Evolutionary conservation across 2,888 invertebrate genomes (phyloP).

Genomic region (Metalampra italica): DNA sequence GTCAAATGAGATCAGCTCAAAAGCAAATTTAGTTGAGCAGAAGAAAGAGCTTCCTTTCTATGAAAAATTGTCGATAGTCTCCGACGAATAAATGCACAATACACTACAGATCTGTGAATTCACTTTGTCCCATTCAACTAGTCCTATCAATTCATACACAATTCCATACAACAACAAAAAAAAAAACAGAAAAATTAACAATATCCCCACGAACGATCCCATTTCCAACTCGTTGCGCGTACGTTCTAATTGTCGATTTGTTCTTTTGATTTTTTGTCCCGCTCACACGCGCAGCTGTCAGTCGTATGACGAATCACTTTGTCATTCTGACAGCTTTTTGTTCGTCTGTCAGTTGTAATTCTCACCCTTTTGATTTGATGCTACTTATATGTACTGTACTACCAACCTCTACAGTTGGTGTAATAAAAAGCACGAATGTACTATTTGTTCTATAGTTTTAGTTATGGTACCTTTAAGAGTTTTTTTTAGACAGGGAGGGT

Average conservation of each 20-base stretch:
- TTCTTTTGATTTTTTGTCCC: conserved; percentile 27
- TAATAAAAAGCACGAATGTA: conserved; percentile 4
- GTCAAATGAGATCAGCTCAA: too few relatives aligned
- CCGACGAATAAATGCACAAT: background rate
- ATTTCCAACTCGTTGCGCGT: conserved; percentile 6
- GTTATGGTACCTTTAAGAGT: background rate
- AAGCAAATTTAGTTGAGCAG: too few relatives aligned
- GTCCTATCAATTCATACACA: background rate
- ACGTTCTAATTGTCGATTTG: conserved; percentile 41
- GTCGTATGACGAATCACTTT: conserved; percentile 72
- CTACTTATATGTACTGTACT: too few relatives aligned
- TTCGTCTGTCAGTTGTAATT: conserved; percentile 51
- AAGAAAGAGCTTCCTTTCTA: too few relatives aligned
- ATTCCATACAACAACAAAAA: conserved; percentile 3
- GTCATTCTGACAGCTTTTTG: conserved; percentile 68
- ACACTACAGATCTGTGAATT: too few relatives aligned
- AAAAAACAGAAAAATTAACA: conserved; percentile 9
- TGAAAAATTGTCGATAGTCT: too few relatives aligned
- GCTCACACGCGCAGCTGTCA: conserved; percentile 63
- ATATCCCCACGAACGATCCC: conserved; percentile 2
- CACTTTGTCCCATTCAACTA: background rate
- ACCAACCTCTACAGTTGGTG: background rate
- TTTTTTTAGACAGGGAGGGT: background rate
- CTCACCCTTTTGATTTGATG: conserved; percentile 62
- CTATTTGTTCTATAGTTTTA: conserved; percentile 3